A percentile compares a stretch with the other conserved stretches of the same genome.
Conservation (phyloP, 2,113 vertebrate genomes). For the Vanacampus margaritifer region DNA sequence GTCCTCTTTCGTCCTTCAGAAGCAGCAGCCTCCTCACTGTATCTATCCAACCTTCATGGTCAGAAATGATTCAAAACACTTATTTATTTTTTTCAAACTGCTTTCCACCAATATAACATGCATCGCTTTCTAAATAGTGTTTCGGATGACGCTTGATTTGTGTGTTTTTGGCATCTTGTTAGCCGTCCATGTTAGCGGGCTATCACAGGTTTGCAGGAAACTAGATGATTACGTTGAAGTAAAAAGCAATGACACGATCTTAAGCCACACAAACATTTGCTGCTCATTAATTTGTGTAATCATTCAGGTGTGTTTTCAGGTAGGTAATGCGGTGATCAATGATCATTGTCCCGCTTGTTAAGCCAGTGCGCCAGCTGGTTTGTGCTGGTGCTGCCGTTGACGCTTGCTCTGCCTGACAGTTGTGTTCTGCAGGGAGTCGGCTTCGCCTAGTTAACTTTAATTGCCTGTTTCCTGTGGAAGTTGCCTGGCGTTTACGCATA, state of each 20-base stretch:
- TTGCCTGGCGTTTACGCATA: slow-evolving; percentile 67
- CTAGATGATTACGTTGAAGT: not conserved
- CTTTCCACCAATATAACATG: slow-evolving; percentile 16
- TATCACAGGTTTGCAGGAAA: slow-evolving; percentile 7
- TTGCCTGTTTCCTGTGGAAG: slow-evolving; percentile 71
- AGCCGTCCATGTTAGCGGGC: slow-evolving; percentile 6
- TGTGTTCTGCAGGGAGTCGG: slow-evolving; percentile 61
- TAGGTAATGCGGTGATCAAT: slow-evolving; percentile 38
- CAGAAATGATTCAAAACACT: slow-evolving; percentile 21
- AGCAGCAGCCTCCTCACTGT: slow-evolving; percentile 59
- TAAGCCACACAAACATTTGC: not conserved
- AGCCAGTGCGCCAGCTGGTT: slow-evolving; percentile 54
- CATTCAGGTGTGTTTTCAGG: slow-evolving; percentile 21
- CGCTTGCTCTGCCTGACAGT: slow-evolving; percentile 66
- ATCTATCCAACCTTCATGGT: slow-evolving; percentile 70
- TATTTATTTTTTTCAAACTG: slow-evolving; percentile 4
- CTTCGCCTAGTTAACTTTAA: slow-evolving; percentile 70
- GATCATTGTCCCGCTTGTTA: slow-evolving; percentile 52
- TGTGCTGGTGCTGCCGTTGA: slow-evolving; percentile 52
- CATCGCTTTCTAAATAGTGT: slow-evolving; percentile 20
- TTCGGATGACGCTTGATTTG: slow-evolving; percentile 17
- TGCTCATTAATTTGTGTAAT: not conserved
- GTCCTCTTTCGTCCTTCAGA: slow-evolving; percentile 36
- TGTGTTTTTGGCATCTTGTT: slow-evolving; percentile 9
- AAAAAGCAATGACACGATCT: slow-evolving; percentile 1